These are phyloP conservation scores for Trypoxylon attenuatum DNA, from an alignment of 2,888 invertebrate genomes.

Conservation along the genomic window DNA sequence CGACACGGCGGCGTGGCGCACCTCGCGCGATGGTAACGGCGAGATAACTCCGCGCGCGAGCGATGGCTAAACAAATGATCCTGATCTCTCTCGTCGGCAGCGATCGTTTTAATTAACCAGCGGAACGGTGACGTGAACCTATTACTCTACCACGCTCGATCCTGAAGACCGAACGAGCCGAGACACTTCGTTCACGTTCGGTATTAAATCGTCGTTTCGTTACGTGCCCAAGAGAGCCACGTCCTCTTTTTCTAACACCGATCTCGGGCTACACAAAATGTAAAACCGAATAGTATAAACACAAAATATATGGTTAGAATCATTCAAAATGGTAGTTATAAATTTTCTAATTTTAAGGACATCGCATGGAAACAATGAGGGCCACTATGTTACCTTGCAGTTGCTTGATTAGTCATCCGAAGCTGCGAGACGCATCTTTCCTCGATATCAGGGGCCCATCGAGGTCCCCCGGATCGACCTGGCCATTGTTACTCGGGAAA, in stretches of 20 bases:
- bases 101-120: slow-evolving; percentile 58
- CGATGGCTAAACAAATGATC: slow-evolving; percentile 66
- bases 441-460: slow-evolving; percentile 20
- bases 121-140: slow-evolving; percentile 35
- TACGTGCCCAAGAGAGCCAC: slow-evolving; percentile 14
- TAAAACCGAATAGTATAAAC: no score
- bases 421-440: slow-evolving; percentile 60
- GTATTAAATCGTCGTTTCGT: slow-evolving; percentile 39
- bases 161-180: background rate
- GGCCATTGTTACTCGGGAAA: slow-evolving; percentile 63
- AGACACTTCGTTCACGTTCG: slow-evolving; percentile 25
- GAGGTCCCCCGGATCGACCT: slow-evolving; percentile 27
- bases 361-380: slow-evolving; percentile 42
- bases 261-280: no score
- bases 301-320: no score
- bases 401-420: slow-evolving; percentile 63
- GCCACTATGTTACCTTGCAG: slow-evolving; percentile 34
- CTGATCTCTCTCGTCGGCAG: slow-evolving; percentile 46
- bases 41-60: slow-evolving; percentile 61
- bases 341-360: no score
- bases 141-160: no score
- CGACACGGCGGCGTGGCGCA: slow-evolving; percentile 59
- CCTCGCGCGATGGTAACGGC: slow-evolving; percentile 61
- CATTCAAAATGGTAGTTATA: no score
- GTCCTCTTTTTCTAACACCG: no score